A percentile compares a stretch with the other conserved stretches of the same genome.
Conservation (phyloP, 2,888 invertebrate species). For the Apodemia zela region DNA sequence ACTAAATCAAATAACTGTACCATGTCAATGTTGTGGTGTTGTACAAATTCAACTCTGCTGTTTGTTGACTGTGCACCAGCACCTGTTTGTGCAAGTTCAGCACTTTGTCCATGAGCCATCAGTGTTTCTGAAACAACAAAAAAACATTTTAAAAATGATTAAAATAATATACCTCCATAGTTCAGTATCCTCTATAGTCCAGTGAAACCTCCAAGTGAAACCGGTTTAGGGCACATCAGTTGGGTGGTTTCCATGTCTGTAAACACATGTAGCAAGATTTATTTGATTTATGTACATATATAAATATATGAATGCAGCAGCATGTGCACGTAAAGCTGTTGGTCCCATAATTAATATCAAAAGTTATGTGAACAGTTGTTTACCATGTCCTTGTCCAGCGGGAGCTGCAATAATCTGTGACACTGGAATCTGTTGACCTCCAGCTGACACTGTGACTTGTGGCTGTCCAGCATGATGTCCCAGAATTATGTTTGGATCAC, state of each 20-base stretch:
- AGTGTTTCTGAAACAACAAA: conserved; percentile 51
- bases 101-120: conserved; percentile 67
- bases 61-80: conserved; percentile 63
- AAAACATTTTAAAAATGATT: too few relatives aligned
- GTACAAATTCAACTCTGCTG: conserved; percentile 77
- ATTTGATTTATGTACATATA: too few relatives aligned
- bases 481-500: conserved; percentile 75
- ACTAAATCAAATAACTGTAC: conserved; percentile 59
- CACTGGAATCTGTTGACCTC: conserved; percentile 69
- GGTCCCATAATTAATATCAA: background rate
- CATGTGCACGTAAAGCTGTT: too few relatives aligned
- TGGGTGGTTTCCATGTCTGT: too few relatives aligned
- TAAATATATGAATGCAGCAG: too few relatives aligned
- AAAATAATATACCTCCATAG: too few relatives aligned
- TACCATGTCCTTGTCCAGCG: conserved; percentile 69
- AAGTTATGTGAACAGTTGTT: conserved; percentile 19
- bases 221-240: too few relatives aligned
- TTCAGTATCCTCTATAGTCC: too few relatives aligned
- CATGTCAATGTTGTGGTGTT: conserved; percentile 80
- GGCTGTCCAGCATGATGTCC: conserved; percentile 77
- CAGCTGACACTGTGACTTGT: conserved; percentile 65
- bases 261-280: too few relatives aligned
- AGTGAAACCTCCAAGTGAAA: too few relatives aligned
- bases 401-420: conserved; percentile 72
- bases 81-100: conserved; percentile 45